Percentiles rank a stretch among this genome's conserved stretches.
Conservation (phyloP, 1,140 invertebrate genomes). For the Halictus rubicundus region DNA sequence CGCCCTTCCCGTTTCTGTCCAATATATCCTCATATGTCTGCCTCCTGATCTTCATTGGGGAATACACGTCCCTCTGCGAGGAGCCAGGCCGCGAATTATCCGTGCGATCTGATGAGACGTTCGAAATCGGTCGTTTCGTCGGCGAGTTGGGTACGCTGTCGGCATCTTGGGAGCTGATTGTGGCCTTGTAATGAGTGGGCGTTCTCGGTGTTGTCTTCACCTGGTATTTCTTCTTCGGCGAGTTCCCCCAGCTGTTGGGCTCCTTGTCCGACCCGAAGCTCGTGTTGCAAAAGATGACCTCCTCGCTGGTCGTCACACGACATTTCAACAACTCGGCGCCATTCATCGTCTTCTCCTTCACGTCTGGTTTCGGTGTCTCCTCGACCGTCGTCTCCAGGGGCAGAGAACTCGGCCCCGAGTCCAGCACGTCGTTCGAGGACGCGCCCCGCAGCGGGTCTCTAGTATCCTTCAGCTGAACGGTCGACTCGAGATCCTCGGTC, state of each 20-base stretch:
- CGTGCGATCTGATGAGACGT: slow-evolving; percentile 55
- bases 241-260: slow-evolving; percentile 70
- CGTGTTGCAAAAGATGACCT: slow-evolving; percentile 71
- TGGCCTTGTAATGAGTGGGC: background rate
- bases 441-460: slow-evolving; percentile 68
- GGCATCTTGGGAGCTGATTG: slow-evolving; percentile 36
- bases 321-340: slow-evolving; percentile 72
- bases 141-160: slow-evolving; percentile 73
- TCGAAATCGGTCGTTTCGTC: slow-evolving; percentile 65
- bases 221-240: slow-evolving; percentile 61
- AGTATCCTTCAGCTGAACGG: slow-evolving; percentile 47
- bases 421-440: slow-evolving; percentile 72
- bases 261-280: slow-evolving; percentile 70
- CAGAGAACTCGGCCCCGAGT: slow-evolving; percentile 71
- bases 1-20: slow-evolving; percentile 65
- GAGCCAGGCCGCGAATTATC: slow-evolving; percentile 24
- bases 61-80: slow-evolving; percentile 42
- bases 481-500: slow-evolving; percentile 73
- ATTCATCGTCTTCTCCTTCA: slow-evolving; percentile 26
- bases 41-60: slow-evolving; percentile 68
- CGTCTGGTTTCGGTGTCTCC: slow-evolving; percentile 39
- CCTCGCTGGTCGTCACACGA: slow-evolving; percentile 75
- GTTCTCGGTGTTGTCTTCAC: slow-evolving; percentile 40
- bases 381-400: slow-evolving; percentile 62
- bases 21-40: slow-evolving; percentile 71